Evolutionary conservation across 2,888 invertebrate species (phyloP), one percentile per base, ranked within the genome.

Genomic region (Lithodes maja): DNA sequence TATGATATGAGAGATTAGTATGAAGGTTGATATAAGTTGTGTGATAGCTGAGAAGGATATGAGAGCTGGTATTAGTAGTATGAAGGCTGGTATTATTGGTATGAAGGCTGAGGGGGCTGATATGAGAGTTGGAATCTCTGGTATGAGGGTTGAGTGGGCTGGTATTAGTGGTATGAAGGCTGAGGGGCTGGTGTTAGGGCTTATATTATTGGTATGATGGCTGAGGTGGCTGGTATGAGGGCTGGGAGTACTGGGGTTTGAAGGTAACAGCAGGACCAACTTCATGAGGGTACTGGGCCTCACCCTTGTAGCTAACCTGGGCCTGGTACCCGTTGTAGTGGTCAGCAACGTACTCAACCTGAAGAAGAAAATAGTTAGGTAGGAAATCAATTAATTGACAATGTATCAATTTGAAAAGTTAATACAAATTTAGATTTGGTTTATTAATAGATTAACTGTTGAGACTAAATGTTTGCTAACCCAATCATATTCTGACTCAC

Each of bases 261-360:
- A 90, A 86, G 52, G 86, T 86, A 68, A 90, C 68, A 12, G 90
- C 71, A 2, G 88, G 84, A 49, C 84, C 88, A 17, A 75, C 78
- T 9, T 85, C 80, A 33, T 83, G 80, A 50, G 90, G 86, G 83
- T 90, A 90, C 84, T 86, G 90, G 5, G 90, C 86, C 68, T 90
- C 83, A 54, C 90, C 90, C n/a, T 90, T 61, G 86, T 90, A 90
- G 52, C 17, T 80, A 52, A 90, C 86, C 78, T 86, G 86, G 3
- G 90, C 90, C 68, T 80, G 80, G 83, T 86, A 90, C 17, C 90
- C 90, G 52, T 55, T 74, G 83, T 86, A 74, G 80, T 90, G 86
- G 75, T 90, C 86, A 2, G 90, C 86, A 7, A 74, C 68, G 81
- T 90, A 90, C 52, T 83, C 84, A 33, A 91, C 91, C 91, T 91